Conservation (phyloP, 2,888 invertebrate species). For the Amblyjoppa proteus region DNA sequence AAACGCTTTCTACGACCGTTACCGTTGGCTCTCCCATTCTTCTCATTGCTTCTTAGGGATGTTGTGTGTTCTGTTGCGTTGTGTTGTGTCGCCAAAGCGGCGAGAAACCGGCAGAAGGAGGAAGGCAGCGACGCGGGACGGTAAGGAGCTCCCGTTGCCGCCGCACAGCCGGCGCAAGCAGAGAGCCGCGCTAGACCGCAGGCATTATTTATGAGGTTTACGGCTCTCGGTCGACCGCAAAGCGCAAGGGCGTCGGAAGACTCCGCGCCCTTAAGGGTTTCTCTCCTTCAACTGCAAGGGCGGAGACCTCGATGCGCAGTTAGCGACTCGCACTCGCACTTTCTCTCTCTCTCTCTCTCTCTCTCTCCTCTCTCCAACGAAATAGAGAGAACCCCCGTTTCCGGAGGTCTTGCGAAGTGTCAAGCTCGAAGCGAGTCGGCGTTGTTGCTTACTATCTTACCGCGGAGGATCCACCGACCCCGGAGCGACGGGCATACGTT, state of each 20-base stretch:
- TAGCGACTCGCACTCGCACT: not conserved
- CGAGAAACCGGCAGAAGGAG: constrained; percentile 18
- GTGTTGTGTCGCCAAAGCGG: constrained; percentile 5
- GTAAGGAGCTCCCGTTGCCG: constrained; percentile 43
- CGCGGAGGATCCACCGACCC: constrained; percentile 66
- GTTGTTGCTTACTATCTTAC: constrained; percentile 76
- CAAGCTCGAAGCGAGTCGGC: constrained; percentile 77
- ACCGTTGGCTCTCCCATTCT: not conserved
- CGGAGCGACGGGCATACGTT: constrained; percentile 74
- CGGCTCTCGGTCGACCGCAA: constrained; percentile 78
- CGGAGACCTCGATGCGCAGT: constrained; percentile 70
- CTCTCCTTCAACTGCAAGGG: constrained; percentile 68
- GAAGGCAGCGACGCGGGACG: constrained; percentile 2
- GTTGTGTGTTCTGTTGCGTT: not conserved
- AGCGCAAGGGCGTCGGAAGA: constrained; percentile 73
- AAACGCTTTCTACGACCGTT: not conserved
- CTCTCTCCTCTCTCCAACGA: not conserved
- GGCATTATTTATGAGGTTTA: constrained; percentile 80
- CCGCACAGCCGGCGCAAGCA: constrained; percentile 53
- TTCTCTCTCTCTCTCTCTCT: not conserved
- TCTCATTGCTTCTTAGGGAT: not conserved
- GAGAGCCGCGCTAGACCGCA: constrained; percentile 60
- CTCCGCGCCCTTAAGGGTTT: constrained; percentile 75
- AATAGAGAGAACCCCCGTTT: constrained; percentile 30
- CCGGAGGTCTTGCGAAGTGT: constrained; percentile 74